phyloP scores from a whole-genome alignment of 2,888 invertebrate genomes.

The Zaprionus obscuricornis region DNA sequence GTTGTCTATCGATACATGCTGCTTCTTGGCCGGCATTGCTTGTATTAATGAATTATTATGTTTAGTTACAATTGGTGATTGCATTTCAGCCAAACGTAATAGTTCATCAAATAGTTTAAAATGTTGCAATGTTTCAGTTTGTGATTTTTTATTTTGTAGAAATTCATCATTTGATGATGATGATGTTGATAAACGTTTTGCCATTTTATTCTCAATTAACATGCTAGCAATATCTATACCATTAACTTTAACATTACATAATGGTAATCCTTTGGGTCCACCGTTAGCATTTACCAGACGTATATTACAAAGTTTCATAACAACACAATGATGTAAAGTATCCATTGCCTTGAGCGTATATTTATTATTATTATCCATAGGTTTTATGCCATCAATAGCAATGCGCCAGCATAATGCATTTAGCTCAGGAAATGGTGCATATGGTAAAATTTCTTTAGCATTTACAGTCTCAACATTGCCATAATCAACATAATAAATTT shows the following conservation, averaged over 20 bases:
- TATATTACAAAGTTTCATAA: slow-evolving; percentile 85
- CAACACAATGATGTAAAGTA: slow-evolving; percentile 85
- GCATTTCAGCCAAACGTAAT: slow-evolving; percentile 8
- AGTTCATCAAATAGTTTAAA: slow-evolving; percentile 48
- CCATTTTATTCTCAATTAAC: slow-evolving; percentile 58
- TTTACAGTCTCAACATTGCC: slow-evolving; percentile 89
- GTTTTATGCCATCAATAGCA: slow-evolving; percentile 84
- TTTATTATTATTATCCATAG: slow-evolving; percentile 77
- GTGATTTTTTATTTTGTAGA: not conserved
- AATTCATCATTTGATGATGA: too few relatives aligned
- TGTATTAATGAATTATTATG: slow-evolving; percentile 14
- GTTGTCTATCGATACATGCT: slow-evolving; percentile 2
- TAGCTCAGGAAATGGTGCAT: slow-evolving; percentile 86
- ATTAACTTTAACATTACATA: slow-evolving; percentile 68
- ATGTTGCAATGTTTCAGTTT: slow-evolving; percentile 4
- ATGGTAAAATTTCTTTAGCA: slow-evolving; percentile 86
- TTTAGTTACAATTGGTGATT: not conserved
- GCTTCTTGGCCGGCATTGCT: slow-evolving; percentile 49
- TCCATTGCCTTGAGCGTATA: slow-evolving; percentile 86
- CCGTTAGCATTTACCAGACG: slow-evolving; percentile 63
- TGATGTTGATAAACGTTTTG: slow-evolving; percentile 8
- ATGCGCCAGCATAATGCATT: slow-evolving; percentile 88
- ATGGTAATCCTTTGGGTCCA: slow-evolving; percentile 15
- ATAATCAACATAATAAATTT: slow-evolving; percentile 91
- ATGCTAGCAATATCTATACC: slow-evolving; percentile 64